Percentiles rank a stretch among this genome's conserved stretches.
phyloP scores from a whole-genome alignment of 2,113 vertebrate species.

The Cephalopterus ornatus region DNA sequence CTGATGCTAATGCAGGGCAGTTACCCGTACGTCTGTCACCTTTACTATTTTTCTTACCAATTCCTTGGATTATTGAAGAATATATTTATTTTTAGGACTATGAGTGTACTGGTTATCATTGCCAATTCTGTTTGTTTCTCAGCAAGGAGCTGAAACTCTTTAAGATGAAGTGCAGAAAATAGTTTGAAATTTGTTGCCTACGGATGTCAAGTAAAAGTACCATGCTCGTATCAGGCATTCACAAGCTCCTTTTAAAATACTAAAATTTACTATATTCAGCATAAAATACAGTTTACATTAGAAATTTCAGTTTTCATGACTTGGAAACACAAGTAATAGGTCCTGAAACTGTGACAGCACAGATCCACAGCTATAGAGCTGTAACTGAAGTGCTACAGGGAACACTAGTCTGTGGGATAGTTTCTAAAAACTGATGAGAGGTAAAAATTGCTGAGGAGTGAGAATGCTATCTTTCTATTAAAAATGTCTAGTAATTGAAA shows the following conservation, averaged over 20 bases:
- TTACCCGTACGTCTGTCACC: fast-evolving
- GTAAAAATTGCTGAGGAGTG: neutral
- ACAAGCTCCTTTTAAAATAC: neutral
- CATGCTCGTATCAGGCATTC: neutral
- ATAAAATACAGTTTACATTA: neutral
- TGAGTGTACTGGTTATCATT: neutral
- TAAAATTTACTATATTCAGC: neutral
- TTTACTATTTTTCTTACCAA: neutral
- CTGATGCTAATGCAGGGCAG: neutral
- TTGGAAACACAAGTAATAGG: neutral
- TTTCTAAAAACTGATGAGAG: neutral
- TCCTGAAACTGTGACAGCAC: neutral
- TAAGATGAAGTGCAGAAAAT: neutral
- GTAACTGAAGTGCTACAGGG: neutral
- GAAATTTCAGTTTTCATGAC: neutral
- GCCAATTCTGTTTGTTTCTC: neutral
- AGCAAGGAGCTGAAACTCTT: neutral
- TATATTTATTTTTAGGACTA: neutral
- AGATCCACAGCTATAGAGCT: neutral
- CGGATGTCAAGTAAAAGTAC: neutral
- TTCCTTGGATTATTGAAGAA: neutral
- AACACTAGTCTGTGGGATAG: neutral
- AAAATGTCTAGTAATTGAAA: neutral
- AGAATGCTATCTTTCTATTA: neutral
- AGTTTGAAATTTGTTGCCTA: neutral